These are phyloP conservation scores for Coluber constrictor DNA, from an alignment of 2,797 vertebrate genomes.

Conservation along the genomic window DNA sequence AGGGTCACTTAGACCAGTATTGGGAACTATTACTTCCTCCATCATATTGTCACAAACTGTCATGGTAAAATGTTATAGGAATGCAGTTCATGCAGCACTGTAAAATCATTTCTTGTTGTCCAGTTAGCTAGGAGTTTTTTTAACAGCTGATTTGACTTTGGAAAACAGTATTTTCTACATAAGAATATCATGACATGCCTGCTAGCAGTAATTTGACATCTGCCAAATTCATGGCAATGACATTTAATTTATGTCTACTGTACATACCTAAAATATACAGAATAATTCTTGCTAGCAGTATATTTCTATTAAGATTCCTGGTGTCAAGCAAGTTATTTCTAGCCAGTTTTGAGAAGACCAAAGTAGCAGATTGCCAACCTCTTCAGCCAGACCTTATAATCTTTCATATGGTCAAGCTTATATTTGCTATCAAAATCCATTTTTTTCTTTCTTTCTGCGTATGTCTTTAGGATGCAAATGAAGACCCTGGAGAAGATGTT, in stretches of 20 bases:
- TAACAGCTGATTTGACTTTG: constrained; percentile 7
- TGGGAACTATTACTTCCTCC: background rate
- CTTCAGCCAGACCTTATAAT: background rate
- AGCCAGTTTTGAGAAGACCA: constrained; percentile 4
- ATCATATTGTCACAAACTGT: background rate
- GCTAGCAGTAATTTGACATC: constrained; percentile 33
- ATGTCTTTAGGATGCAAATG: constrained; percentile 82
- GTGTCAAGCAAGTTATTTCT: background rate
- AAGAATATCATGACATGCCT: constrained; percentile 33
- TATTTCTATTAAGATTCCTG: background rate
- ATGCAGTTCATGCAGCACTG: background rate
- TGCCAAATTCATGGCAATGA: constrained; percentile 24
- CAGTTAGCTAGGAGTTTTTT: background rate
- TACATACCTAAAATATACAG: constrained; percentile 10
- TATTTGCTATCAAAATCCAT: constrained; percentile 6
- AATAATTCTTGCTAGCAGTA: constrained; percentile 10
- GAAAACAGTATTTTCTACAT: constrained; percentile 19
- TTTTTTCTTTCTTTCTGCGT: constrained; percentile 33
- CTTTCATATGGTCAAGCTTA: background rate
- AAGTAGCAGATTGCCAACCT: background rate
- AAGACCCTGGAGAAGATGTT: constrained; percentile 96
- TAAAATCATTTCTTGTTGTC: constrained; percentile 1
- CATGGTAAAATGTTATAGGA: background rate
- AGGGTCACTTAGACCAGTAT: background rate
- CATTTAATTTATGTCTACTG: constrained; percentile 33